A percentile compares a stretch with the other conserved stretches of the same genome.
phyloP scores from a whole-genome alignment of 2,113 vertebrate species.

The Misgurnus mizolepis region DNA sequence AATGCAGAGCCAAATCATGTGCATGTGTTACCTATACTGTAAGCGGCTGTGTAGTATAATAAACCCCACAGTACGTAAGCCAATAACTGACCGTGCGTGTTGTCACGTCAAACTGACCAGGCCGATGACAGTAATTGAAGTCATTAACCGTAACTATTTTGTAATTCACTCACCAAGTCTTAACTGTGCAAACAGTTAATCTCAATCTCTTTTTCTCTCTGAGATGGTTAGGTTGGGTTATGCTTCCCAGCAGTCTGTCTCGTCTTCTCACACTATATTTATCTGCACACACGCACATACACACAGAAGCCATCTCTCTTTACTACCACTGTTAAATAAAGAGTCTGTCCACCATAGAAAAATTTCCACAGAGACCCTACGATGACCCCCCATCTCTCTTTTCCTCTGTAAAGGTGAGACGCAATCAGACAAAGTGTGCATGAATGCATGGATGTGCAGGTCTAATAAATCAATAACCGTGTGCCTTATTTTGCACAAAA shows the following conservation, averaged over 20 bases:
- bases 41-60: background rate
- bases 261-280: constrained; percentile 37
- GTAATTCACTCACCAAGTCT: background rate
- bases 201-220: background rate
- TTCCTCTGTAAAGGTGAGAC: constrained; percentile 1
- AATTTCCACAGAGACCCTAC: constrained; percentile 12
- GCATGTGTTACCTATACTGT: no score
- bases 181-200: background rate
- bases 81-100: background rate
- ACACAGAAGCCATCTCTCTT: constrained; percentile 29
- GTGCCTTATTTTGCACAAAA: no score
- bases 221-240: constrained; percentile 2
- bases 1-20: no score
- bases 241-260: constrained; percentile 20
- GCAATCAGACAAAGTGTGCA: constrained; percentile 12
- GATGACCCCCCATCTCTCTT: constrained; percentile 5
- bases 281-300: constrained; percentile 24
- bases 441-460: no score
- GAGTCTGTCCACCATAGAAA: constrained; percentile 24
- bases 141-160: background rate
- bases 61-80: background rate
- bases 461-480: no score
- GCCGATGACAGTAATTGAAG: background rate
- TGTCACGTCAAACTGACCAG: background rate
- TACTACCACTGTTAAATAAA: constrained; percentile 38